Conservation (phyloP, 2,888 invertebrate genomes). For the Microplitis deprimator region DNA sequence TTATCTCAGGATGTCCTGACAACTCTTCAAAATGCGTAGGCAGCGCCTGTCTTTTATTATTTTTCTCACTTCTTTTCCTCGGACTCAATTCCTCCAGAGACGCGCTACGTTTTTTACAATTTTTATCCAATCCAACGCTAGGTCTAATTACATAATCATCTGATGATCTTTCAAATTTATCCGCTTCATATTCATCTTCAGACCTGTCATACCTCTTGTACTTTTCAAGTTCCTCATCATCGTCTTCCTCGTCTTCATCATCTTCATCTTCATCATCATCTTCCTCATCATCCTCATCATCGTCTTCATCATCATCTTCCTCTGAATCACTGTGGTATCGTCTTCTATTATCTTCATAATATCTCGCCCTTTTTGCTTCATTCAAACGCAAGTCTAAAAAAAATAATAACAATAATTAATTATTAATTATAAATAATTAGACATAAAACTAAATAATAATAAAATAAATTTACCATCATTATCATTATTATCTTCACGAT, state of each 20-base stretch:
- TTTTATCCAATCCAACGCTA: constrained; percentile 47
- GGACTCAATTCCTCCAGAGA: constrained; percentile 64
- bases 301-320: constrained; percentile 41
- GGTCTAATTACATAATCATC: constrained; percentile 57
- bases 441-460: neutral
- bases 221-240: constrained; percentile 57
- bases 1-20: neutral
- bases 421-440: neutral
- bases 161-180: constrained; percentile 61
- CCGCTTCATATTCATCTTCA: constrained; percentile 56
- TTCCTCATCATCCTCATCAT: constrained; percentile 49
- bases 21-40: neutral
- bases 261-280: constrained; percentile 55
- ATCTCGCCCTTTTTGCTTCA: constrained; percentile 39
- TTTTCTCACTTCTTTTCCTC: constrained; percentile 26
- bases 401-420: neutral
- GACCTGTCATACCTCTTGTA: neutral
- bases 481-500: constrained; percentile 35
- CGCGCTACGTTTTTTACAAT: constrained; percentile 60
- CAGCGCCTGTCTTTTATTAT: constrained; percentile 23
- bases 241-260: constrained; percentile 52
- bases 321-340: constrained; percentile 16
- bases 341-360: neutral
- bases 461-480: constrained; percentile 23
- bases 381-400: constrained; percentile 37